Base-by-base conservation (phyloP, 1,140 invertebrate species). In the Fopius arisanus region DNA sequence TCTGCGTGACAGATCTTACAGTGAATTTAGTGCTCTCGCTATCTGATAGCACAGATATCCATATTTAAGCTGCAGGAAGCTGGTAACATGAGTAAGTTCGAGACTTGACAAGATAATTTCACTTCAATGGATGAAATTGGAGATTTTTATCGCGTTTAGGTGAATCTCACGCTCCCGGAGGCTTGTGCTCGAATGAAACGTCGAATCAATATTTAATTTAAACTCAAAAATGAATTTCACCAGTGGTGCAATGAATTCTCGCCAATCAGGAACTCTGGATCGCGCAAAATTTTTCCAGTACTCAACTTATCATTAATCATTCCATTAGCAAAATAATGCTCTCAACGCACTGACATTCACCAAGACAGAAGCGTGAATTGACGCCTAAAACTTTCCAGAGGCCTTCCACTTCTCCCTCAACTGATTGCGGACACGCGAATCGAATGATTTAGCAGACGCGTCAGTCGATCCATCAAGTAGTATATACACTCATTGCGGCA, bases 401-500 rank as follows among this genome's bases (percentile, higher is more conserved):
- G 71, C 48, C 21, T 54, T 41, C 67, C 43, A 73, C 67, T 67
- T 12, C 63, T 40, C 28, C 23, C 31, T 23, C 26, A 62, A 59
- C 33, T 40, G 51, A 62, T 67, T 63, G 21, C 54, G 59, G 19
- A 72, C 69, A 68, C 67, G 75, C 68, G 66, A 74, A 76, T 76
- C 33, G 72, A 67, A 78, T 73, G 72, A 78, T 76, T 78, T 76
- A 65, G 62, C n/a, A 76, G 63, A 16, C 48, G 66, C 70, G 43
- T 51, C 40, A 48, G 31, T 54, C 65, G 69, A 72, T 78, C 37
- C 66, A 74, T 76, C 75, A 73, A 68, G 72, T 31, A 48, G 43
- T 48, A 48, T 48, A 48, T 48, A n/a, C 43, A 2, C 43, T 19
- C n/a, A 16, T 5, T 5, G 43, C 43, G 43, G 43, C 43, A n/a